Conservation (phyloP, 2,113 vertebrate species). For the Nerophis lumbriciformis region DNA sequence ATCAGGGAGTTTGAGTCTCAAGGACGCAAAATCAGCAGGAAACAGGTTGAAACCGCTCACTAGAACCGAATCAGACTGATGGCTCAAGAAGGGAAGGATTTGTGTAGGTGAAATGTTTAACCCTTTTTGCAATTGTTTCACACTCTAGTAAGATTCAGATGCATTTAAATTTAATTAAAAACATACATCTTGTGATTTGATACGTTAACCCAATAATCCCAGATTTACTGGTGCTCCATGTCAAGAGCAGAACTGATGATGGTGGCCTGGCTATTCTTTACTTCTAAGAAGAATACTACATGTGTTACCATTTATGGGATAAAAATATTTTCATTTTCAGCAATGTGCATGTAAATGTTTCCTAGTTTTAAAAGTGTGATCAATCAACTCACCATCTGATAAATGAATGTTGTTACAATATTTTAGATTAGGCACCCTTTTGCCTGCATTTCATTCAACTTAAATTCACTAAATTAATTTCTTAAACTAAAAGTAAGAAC, state of each 20-base stretch:
- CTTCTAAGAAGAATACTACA: too few relatives aligned
- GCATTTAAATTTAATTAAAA: too few relatives aligned
- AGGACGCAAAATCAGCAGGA: constrained; percentile 1
- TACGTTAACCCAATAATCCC: too few relatives aligned
- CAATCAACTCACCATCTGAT: constrained; percentile 20
- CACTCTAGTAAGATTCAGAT: not conserved
- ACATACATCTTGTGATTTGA: too few relatives aligned
- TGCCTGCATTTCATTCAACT: too few relatives aligned
- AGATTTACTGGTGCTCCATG: too few relatives aligned
- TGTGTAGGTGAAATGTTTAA: constrained; percentile 5
- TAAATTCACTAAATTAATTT: too few relatives aligned
- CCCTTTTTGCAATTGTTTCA: not conserved
- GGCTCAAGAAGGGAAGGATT: not conserved
- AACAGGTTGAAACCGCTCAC: not conserved
- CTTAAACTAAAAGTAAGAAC: too few relatives aligned
- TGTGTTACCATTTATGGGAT: not conserved
- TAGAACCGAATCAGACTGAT: not conserved
- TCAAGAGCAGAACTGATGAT: too few relatives aligned
- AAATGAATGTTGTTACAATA: too few relatives aligned
- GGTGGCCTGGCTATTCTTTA: too few relatives aligned
- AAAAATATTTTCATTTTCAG: constrained; percentile 50
- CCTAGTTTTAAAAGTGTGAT: constrained; percentile 45
- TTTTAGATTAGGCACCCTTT: too few relatives aligned
- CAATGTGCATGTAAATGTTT: constrained; percentile 41
- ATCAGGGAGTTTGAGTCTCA: not conserved